Percentiles rank a stretch among this genome's conserved stretches.
Evolutionary conservation across 2,797 vertebrate genomes (phyloP).

Genomic region (Sebastes oblongus): DNA sequence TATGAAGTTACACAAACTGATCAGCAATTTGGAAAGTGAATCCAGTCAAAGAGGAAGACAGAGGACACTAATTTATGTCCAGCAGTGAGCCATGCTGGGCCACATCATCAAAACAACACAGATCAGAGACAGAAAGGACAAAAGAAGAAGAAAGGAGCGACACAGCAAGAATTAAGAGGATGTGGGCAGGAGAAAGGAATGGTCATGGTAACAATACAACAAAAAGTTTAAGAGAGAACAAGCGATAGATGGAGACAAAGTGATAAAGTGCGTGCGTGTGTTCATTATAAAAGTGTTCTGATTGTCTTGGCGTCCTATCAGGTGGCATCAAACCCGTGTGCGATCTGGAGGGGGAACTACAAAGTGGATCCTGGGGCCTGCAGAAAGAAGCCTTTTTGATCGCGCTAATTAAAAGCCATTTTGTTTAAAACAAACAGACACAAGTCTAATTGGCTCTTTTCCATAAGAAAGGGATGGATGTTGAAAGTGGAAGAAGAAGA

Average conservation of each 20-base stretch:
- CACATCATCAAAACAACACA: conserved; percentile 44
- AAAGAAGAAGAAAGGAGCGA: conserved; percentile 59
- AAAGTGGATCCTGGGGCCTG: conserved; percentile 92
- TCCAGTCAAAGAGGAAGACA: background rate
- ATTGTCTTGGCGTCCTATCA: conserved; percentile 93
- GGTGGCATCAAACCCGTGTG: conserved; percentile 90
- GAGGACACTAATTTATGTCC: conserved; percentile 14
- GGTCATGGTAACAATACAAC: conserved; percentile 67
- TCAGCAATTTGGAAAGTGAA: background rate
- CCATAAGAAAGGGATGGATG: conserved; percentile 99
- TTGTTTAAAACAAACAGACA: conserved; percentile 99
- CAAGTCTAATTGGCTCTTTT: conserved; percentile 99
- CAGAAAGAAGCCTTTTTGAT: conserved; percentile 94
- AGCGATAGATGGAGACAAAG: conserved; percentile 54
- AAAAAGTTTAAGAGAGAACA: conserved; percentile 64
- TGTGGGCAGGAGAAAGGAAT: conserved; percentile 42
- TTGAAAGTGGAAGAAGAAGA: conserved; percentile 96
- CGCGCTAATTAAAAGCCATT: conserved; percentile 99
- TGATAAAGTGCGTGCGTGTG: conserved; percentile 79
- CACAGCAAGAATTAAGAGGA: conserved; percentile 57
- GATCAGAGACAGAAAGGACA: conserved; percentile 64
- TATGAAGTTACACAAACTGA: background rate
- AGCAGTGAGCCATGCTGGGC: conserved; percentile 28
- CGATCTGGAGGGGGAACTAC: conserved; percentile 91
- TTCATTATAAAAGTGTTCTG: conserved; percentile 92